A percentile compares a stretch with the other conserved stretches of the same genome.
Evolutionary conservation across 92 coral and sea anemone species (phyloP).

Genomic region (Zoanthus sociatus): DNA sequence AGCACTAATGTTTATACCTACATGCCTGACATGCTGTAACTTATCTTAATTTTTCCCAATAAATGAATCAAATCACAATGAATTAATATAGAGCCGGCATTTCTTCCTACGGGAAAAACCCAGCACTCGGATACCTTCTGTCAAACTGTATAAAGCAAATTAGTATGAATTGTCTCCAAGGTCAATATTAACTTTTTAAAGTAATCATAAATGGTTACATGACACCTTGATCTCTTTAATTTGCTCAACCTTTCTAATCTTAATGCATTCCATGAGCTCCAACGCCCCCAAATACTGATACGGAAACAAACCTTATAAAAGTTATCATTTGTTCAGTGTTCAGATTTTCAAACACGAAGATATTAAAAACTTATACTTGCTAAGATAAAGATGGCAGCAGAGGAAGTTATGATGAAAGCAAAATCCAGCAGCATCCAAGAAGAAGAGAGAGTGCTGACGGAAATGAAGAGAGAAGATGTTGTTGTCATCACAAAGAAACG

Average conservation of each 20-base stretch:
- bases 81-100: no score
- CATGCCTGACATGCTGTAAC: no score
- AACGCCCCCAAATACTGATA: neutral
- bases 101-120: no score
- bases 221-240: neutral
- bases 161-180: neutral
- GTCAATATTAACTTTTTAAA: slow-evolving; percentile 4
- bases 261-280: neutral
- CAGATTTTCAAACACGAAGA: neutral
- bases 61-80: no score
- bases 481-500: slow-evolving; percentile 57
- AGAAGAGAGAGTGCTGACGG: neutral
- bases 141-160: no score
- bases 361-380: neutral
- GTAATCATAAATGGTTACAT: neutral
- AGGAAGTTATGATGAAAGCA: slow-evolving; percentile 56
- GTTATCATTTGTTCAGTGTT: neutral
- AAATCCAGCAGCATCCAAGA: slow-evolving; percentile 2
- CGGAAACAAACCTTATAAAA: neutral
- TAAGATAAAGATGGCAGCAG: slow-evolving; percentile 8
- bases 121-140: no score
- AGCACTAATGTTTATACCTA: no score
- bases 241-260: neutral
- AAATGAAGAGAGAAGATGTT: slow-evolving; percentile 11
- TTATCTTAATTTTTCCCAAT: no score